Evolutionary conservation across 2,797 vertebrate species (phyloP), one percentile per base, ranked within the genome.

Genomic region (Erithacus rubecula): DNA sequence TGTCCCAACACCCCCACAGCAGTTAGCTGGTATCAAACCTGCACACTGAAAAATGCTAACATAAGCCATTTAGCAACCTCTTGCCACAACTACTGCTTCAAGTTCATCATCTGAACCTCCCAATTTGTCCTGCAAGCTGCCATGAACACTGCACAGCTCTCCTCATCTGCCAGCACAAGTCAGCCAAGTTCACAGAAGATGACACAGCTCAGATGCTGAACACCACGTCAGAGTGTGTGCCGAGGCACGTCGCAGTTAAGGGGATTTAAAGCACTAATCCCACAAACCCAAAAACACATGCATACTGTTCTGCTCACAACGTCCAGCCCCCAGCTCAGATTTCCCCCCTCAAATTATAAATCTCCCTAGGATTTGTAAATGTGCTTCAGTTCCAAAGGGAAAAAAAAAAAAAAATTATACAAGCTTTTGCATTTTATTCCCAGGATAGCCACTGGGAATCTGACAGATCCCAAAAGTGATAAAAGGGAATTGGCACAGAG

Each of bases 81-180:
- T 92, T 74, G 41, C 46, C 64, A 71, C 7, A 49, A 17, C 12
- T 32, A 32, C 44, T 76, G 30, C 62, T 83, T 59, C 76, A 71
- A 26, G n/a, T n/a, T n/a, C n/a, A 26, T 37, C 46, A 85, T 23
- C n/a, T 51, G 22, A 43, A 30, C 37, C 41, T 58, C 26, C 15
- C 23, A 76, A 37, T 36, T 69, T 19, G 34, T 39, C 65, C 55
- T 68, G 83, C 74, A 86, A 94, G 86, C 32, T 3, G 12, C 75
- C 58, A 37, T 97, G 97, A 98, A 98, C 94, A 97, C 95, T 94
- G 97, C 96, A 97, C 67, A 62, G 93, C 97, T 72, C 94, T 43
- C 70, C 52, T 82, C 71, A 49, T 91, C 87, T 86, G 92, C 92
- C 93, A 95, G 34, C 72, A 75, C 23, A 46, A 93, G 94, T 92